A percentile compares a stretch with the other conserved stretches of the same genome.
phyloP scores from a whole-genome alignment of 2,797 vertebrate genomes.

The Sebastes nivosus region DNA sequence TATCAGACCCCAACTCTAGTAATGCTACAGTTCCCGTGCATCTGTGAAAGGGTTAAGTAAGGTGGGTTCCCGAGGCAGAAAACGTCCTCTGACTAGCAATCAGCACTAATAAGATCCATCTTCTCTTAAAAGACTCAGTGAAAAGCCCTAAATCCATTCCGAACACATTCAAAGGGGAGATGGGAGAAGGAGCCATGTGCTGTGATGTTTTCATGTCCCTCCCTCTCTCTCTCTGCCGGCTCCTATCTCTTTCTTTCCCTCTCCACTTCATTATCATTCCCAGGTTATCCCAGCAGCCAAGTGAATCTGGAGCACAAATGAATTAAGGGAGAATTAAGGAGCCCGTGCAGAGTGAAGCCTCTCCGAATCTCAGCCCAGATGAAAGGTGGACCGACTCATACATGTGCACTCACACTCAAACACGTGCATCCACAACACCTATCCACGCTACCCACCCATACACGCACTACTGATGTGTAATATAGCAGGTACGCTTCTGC shows the following conservation, averaged over 20 bases:
- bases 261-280: conserved; percentile 92
- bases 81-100: conserved; percentile 90
- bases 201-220: conserved; percentile 70
- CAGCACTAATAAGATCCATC: conserved; percentile 94
- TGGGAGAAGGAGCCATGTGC: conserved; percentile 76
- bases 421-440: conserved; percentile 32
- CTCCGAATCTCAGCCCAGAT: conserved; percentile 92
- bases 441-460: background rate
- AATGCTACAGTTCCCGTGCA: conserved; percentile 9
- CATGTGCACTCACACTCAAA: conserved; percentile 33
- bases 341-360: conserved; percentile 91
- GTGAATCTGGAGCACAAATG: conserved; percentile 95
- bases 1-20: background rate
- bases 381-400: conserved; percentile 83
- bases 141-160: conserved; percentile 94
- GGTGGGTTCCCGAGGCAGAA: conserved; percentile 77
- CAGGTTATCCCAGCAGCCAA: conserved; percentile 90
- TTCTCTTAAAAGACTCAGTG: conserved; percentile 89
- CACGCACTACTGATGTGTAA: background rate
- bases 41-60: conserved; percentile 84
- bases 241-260: conserved; percentile 9
- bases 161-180: conserved; percentile 93
- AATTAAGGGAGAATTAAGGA: conserved; percentile 97
- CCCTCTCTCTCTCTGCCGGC: conserved; percentile 1
- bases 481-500: conserved; percentile 11